Evolutionary conservation across 2,888 invertebrate species (phyloP).

Genomic region (Listrodromus nycthemerus): DNA sequence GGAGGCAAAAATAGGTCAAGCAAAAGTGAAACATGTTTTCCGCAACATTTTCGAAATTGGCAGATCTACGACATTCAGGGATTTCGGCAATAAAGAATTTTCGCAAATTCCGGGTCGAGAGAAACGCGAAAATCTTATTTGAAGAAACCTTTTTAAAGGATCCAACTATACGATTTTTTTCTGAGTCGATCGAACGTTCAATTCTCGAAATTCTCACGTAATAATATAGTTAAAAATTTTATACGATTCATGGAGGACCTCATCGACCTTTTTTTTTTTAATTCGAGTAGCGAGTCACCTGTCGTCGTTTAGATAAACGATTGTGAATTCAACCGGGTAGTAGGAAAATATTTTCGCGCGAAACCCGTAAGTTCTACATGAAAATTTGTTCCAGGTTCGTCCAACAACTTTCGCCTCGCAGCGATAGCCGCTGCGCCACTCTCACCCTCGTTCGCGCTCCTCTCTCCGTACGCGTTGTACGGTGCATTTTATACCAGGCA

Average conservation of each 20-base stretch:
- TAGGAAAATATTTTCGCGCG: conserved; percentile 19
- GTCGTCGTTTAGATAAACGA: background rate
- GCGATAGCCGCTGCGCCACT: background rate
- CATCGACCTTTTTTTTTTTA: too few species aligned
- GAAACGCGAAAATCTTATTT: too few species aligned
- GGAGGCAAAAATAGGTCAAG: conserved; percentile 50
- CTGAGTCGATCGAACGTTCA: too few species aligned
- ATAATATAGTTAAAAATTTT: too few species aligned
- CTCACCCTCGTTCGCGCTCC: conserved; percentile 8
- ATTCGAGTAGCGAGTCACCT: too few species aligned
- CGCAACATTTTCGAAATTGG: background rate
- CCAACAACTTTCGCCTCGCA: conserved; percentile 28
- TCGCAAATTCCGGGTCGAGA: background rate
- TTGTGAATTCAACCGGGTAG: background rate
- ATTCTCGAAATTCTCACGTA: too few species aligned
- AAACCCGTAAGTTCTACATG: conserved; percentile 1
- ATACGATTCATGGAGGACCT: too few species aligned
- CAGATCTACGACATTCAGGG: background rate
- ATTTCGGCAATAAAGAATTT: background rate
- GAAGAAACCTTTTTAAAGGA: too few species aligned
- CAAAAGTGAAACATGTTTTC: background rate
- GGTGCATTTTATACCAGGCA: background rate
- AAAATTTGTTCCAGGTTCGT: background rate
- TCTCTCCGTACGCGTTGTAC: background rate
- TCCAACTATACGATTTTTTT: too few species aligned